phyloP scores from a whole-genome alignment of 2,113 vertebrate genomes.

The Periophthalmus modestus region DNA sequence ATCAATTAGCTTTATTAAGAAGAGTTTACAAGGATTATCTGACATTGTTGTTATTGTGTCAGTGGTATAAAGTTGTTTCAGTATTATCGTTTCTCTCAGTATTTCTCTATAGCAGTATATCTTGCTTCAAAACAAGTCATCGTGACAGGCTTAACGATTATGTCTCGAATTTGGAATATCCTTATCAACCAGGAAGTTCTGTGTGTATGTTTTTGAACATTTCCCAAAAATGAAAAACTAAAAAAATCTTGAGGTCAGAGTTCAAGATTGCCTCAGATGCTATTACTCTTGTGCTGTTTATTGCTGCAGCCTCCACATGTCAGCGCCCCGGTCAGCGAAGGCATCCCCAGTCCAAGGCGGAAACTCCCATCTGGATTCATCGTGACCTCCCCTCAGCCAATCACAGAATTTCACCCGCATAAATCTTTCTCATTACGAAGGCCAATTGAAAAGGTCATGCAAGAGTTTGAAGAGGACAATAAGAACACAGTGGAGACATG shows the following conservation, averaged over 20 bases:
- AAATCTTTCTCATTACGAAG: conserved; percentile 4
- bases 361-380: conserved; percentile 65
- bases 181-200: background rate
- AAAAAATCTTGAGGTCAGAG: conserved; percentile 80
- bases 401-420: conserved; percentile 35
- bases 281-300: conserved; percentile 84
- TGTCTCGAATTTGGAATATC: background rate
- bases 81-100: too few relatives aligned
- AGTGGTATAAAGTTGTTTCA: too few relatives aligned
- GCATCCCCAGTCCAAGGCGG: conserved; percentile 75
- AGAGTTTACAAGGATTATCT: too few relatives aligned
- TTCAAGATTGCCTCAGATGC: conserved; percentile 82
- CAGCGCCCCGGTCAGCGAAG: conserved; percentile 79
- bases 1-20: too few relatives aligned
- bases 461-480: background rate
- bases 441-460: background rate
- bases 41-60: too few relatives aligned
- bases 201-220: conserved; percentile 11
- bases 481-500: background rate
- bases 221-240: background rate
- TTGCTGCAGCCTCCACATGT: conserved; percentile 80
- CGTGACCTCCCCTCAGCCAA: conserved; percentile 44
- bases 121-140: too few relatives aligned
- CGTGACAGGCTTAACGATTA: too few relatives aligned
- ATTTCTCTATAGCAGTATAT: too few relatives aligned